Evolutionary conservation across 2,888 invertebrate genomes (phyloP).

Genomic region (Tiliacea citrago): DNA sequence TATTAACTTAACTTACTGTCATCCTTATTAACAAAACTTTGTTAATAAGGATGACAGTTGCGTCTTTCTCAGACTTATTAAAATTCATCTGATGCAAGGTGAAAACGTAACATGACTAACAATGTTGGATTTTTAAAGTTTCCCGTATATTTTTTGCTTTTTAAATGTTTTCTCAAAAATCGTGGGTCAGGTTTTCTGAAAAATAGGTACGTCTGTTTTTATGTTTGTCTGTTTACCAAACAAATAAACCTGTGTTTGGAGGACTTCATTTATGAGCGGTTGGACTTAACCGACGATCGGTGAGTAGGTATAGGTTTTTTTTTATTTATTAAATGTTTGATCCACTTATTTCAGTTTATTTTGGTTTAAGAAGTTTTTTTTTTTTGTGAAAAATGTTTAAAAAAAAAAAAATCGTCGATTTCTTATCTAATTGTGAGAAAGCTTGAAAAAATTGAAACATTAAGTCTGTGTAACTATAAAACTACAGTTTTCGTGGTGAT

Average conservation of each 20-base stretch:
- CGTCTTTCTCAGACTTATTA: not conserved
- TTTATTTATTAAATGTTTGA: no score
- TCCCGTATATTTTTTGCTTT: not conserved
- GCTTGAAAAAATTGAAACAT: no score
- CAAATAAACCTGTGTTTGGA: conserved; percentile 2
- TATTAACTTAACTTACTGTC: no score
- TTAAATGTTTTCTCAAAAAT: not conserved
- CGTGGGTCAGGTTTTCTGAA: conserved; percentile 14
- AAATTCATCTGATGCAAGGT: not conserved
- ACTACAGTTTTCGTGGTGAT: no score
- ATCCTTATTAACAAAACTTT: no score
- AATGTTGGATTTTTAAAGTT: conserved; percentile 15
- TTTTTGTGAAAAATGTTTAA: no score
- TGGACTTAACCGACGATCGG: not conserved
- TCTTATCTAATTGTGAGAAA: no score
- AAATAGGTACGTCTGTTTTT: not conserved
- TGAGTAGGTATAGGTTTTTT: no score
- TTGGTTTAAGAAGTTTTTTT: no score
- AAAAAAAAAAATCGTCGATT: no score
- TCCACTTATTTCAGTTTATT: no score
- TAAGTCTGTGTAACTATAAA: no score
- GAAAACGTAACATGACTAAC: not conserved
- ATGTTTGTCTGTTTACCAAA: conserved; percentile 2
- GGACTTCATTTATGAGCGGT: not conserved
- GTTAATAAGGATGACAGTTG: not conserved